Evolutionary conservation across 2,797 vertebrate species (phyloP), one percentile per base, ranked within the genome.

Genomic region (Pseudochirops corinnae): DNA sequence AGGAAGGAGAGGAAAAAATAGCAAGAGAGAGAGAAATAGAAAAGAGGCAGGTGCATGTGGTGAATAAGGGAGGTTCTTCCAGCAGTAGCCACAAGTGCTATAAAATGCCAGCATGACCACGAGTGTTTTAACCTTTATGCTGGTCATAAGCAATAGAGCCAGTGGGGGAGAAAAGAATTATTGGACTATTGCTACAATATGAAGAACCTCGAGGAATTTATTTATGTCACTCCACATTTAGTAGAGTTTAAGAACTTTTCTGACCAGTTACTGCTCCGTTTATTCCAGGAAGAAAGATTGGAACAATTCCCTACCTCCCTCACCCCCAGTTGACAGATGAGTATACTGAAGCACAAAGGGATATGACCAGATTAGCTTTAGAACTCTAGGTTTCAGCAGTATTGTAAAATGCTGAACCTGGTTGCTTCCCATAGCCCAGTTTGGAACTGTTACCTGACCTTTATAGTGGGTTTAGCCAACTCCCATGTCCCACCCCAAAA

Each of bases 391-490:
- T 82, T 82, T 82, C 74, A 1, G 33, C 4, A 21, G 1, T 2
- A 14, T 10, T 21, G 1, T 5, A 2, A 1, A 52, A 14, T 31
- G 33, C 10, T 0, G 28, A 60, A 26, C 16, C 4, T 62, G n/a
- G 0, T 7, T 13, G 0, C 53, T 60, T 29, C 31, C 62, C 14
- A 18, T 4, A 11, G 74, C 31, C 91, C 56, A 55, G 53, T 55
- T 46, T n/a, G 31, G 50, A 50, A 58, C 82, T 60, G 57, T 53
- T 95, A 93, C 93, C 94, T 31, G 60, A 94, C 87, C 93, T 95
- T 96, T 96, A 95, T 96, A 93, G 90, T 82, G 93, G 92, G 91
- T 91, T 95, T 33, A 55, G 92, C 28, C 92, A 67, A 92, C 39
- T 53, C 57, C 57, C 95, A 46, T 33, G 87, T 93, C 52, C 56